Base-by-base conservation (phyloP, 2,797 vertebrate genomes). In the Acanthopagrus latus region DNA sequence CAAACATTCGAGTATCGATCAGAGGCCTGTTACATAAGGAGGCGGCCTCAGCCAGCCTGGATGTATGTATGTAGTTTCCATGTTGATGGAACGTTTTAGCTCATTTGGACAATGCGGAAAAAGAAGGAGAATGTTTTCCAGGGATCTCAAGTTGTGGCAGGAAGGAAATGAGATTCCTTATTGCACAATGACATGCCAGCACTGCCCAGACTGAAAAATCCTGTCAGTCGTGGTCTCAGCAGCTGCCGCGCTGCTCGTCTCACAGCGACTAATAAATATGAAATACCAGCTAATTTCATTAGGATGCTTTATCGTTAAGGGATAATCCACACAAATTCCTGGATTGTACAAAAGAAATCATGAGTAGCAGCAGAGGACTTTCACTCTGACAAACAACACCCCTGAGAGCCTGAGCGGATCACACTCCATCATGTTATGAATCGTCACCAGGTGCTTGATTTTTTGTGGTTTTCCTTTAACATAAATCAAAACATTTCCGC, bases 121-220 rank as follows among this genome's bases (percentile, higher is more conserved):
- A 89, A 91, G 54, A n/a, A 59, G 84, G 78, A 50, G 80, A 76
- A 84, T 86, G 80, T 93, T 93, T 93, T 93, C 89, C 91, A 91
- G 52, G 69, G 86, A 87, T 91, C 85, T 88, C 80, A 67, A 86
- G 77, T 86, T 91, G 89, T 88, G 88, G 89, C 88, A 91, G 85
- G 90, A 93, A 89, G 85, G 86, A 91, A 93, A 93, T 64, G 52
- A 52, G 82, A 91, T 88, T 90, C 83, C 89, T 90, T 85, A 77
- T 88, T 89, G 82, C 89, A 88, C 86, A 91, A 90, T 63, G 76
- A 83, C 82, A 74, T 81, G 81, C 75, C 81, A 87, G 76, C 67
- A 0, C 78, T 29, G 82, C 83, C 78, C 76, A 47, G 44, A 62
- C 69, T 74, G 64, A 64, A 25, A 25, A 74, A 74, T 54, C 78